A percentile compares a stretch with the other conserved stretches of the same genome.
Conservation (phyloP, 2,797 vertebrate species). For the Micrastur ruficollis region DNA sequence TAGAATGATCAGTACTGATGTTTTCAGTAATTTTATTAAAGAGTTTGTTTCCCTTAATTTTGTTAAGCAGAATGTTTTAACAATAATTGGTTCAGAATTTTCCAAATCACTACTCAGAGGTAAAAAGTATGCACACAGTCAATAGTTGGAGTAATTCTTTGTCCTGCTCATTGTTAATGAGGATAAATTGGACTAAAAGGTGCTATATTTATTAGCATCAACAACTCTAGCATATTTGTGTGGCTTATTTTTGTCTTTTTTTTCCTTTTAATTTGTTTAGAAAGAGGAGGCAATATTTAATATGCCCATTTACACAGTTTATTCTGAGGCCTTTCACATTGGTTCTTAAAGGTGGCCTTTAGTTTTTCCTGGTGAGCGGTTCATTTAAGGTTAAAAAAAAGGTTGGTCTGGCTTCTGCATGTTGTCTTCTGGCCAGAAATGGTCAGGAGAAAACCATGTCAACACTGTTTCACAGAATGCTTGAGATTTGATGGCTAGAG, state of each 20-base stretch:
- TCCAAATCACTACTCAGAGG: neutral
- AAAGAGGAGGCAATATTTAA: neutral
- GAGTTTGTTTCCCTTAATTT: neutral
- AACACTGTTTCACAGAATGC: neutral
- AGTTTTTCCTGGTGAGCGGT: neutral
- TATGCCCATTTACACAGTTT: neutral
- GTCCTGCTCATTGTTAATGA: neutral
- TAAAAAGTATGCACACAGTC: neutral
- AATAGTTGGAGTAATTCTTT: neutral
- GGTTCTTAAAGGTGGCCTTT: neutral
- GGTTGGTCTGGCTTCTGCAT: neutral
- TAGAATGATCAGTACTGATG: neutral
- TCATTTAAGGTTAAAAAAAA: neutral
- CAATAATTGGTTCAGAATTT: neutral
- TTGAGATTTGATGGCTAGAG: neutral
- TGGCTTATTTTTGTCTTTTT: neutral
- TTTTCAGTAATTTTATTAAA: neutral
- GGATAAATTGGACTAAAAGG: neutral
- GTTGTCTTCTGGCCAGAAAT: neutral
- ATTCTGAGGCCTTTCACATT: neutral
- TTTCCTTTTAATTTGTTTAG: neutral
- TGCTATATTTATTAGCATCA: neutral
- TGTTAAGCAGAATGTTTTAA: neutral
- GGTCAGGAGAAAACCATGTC: neutral
- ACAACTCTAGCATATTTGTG: neutral